A percentile compares a stretch with the other conserved stretches of the same genome.
Evolutionary conservation across 1,140 invertebrate species (phyloP).

Genomic region (Lerema accius): DNA sequence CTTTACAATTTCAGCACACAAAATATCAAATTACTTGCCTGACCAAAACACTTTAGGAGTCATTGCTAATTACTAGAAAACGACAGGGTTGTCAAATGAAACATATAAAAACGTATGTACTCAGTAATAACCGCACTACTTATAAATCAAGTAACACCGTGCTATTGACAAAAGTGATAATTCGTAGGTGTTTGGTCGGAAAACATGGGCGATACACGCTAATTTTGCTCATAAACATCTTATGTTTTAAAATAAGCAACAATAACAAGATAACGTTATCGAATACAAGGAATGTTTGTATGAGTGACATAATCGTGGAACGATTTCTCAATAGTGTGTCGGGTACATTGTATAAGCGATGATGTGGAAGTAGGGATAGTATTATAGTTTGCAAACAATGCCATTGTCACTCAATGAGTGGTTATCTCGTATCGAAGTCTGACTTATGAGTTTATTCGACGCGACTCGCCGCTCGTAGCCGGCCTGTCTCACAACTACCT

Average conservation of each 20-base stretch:
- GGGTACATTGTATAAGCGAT: slow-evolving; percentile 24
- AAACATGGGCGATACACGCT: slow-evolving; percentile 21
- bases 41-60: too few relatives aligned
- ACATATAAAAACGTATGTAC: too few relatives aligned
- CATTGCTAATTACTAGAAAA: too few relatives aligned
- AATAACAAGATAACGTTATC: slow-evolving; percentile 42
- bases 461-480: slow-evolving; percentile 43
- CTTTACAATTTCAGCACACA: too few relatives aligned
- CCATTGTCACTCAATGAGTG: slow-evolving; percentile 56
- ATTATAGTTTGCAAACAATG: slow-evolving; percentile 50
- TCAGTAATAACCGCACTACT: background rate
- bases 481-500: slow-evolving; percentile 58
- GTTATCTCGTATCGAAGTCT: slow-evolving; percentile 57
- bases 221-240: slow-evolving; percentile 22
- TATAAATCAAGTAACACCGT: background rate
- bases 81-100: too few relatives aligned
- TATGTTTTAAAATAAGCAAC: slow-evolving; percentile 41
- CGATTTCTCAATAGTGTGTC: slow-evolving; percentile 24
- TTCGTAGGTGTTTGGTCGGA: slow-evolving; percentile 9
- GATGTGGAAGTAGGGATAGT: slow-evolving; percentile 7
- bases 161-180: slow-evolving; percentile 18
- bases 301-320: slow-evolving; percentile 43
- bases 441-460: slow-evolving; percentile 55
- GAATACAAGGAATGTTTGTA: slow-evolving; percentile 42
- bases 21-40: too few relatives aligned